Percentiles rank a stretch among this genome's conserved stretches.
Evolutionary conservation across 92 coral and sea anemone species (phyloP).

Genomic region (Zoanthus gigantus): DNA sequence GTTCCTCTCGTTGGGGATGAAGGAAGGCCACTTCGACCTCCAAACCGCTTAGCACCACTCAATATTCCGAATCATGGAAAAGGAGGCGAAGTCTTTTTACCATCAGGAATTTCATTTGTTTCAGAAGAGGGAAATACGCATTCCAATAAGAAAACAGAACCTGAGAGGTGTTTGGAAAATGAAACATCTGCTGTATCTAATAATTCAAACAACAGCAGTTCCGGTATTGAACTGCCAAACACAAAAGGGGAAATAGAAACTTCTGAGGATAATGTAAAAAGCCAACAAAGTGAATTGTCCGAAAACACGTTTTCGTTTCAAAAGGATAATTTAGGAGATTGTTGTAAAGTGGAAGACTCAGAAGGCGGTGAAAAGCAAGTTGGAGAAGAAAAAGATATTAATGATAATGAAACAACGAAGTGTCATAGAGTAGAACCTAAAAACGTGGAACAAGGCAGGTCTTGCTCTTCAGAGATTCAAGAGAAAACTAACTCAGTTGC

Average conservation of each 20-base stretch:
- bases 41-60: conserved; percentile 4
- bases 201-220: background rate
- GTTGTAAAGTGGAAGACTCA: background rate
- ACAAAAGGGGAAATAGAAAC: background rate
- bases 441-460: background rate
- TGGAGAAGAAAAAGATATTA: background rate
- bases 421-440: background rate
- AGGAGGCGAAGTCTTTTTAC: background rate
- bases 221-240: background rate
- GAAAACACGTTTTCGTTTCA: background rate
- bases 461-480: background rate
- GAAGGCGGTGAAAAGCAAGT: background rate
- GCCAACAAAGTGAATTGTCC: background rate
- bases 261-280: background rate
- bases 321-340: background rate
- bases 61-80: conserved; percentile 4
- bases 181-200: background rate
- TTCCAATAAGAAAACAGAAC: background rate
- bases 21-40: background rate
- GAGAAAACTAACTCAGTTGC: background rate
- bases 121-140: background rate
- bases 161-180: background rate
- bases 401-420: background rate
- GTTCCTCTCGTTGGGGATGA: background rate
- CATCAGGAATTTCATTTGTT: background rate